A percentile compares a stretch with the other conserved stretches of the same genome.
Evolutionary conservation across 2,888 invertebrate genomes (phyloP).

Genomic region (Pseudanteris insignis): DNA sequence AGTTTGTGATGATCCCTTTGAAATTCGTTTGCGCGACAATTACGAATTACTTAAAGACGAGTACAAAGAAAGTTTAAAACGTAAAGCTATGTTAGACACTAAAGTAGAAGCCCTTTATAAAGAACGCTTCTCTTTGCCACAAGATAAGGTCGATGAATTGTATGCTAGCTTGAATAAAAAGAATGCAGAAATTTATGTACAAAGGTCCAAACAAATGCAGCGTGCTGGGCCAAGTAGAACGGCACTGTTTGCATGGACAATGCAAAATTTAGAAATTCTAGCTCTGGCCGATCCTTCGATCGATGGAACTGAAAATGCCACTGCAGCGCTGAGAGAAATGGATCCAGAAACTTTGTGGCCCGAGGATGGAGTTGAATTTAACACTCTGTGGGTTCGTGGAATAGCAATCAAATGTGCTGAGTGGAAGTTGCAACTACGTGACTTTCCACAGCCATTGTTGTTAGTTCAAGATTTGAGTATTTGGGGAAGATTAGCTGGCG

Average conservation of each 20-base stretch:
- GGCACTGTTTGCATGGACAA: conserved; percentile 86
- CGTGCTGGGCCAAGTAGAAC: conserved; percentile 73
- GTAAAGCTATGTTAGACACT: conserved; percentile 87
- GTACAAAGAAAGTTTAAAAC: conserved; percentile 90
- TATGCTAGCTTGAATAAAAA: conserved; percentile 87
- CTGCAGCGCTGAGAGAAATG: conserved; percentile 79
- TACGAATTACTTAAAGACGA: conserved; percentile 96
- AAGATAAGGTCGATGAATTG: conserved; percentile 88
- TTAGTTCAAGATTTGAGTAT: conserved; percentile 83
- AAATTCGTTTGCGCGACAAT: conserved; percentile 94
- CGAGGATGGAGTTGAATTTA: conserved; percentile 87
- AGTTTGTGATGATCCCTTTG: conserved; percentile 97
- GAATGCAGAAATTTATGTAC: conserved; percentile 95
- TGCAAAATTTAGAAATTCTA: conserved; percentile 76
- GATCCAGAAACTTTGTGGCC: conserved; percentile 93
- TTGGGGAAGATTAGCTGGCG: conserved; percentile 90
- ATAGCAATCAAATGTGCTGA: conserved; percentile 83
- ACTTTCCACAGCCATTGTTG: conserved; percentile 94
- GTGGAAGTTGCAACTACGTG: conserved; percentile 89
- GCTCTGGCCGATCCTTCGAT: conserved; percentile 88
- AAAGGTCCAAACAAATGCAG: conserved; percentile 82
- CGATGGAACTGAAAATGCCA: conserved; percentile 82
- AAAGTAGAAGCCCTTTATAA: conserved; percentile 86
- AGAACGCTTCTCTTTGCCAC: conserved; percentile 83
- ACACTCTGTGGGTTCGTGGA: conserved; percentile 91